Percentiles rank a stretch among this genome's conserved stretches.
Conservation (phyloP, 2,113 vertebrate genomes). For the Cyrtonyx montezumae region DNA sequence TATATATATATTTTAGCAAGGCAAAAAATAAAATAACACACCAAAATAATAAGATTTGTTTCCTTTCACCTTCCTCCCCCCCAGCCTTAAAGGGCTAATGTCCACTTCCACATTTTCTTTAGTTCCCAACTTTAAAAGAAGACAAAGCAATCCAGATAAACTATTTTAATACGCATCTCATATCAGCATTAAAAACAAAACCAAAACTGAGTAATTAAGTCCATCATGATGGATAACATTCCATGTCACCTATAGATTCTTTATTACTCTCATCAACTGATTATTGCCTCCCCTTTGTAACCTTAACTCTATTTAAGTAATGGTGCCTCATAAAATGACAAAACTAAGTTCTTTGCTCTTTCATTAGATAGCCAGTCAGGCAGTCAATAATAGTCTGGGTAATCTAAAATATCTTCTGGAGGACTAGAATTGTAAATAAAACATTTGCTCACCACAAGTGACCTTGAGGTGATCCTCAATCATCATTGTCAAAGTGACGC, state of each 20-base stretch:
- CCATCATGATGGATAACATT: background rate
- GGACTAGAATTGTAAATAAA: background rate
- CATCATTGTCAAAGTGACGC: background rate
- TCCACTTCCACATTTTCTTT: background rate
- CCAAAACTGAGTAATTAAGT: background rate
- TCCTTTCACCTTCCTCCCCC: background rate
- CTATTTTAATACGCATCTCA: background rate
- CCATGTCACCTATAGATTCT: background rate
- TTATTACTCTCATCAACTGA: background rate
- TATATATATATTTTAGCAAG: rapidly evolving
- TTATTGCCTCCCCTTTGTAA: background rate
- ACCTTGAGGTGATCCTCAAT: background rate
- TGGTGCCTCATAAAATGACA: background rate
- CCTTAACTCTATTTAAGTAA: background rate
- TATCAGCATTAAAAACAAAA: background rate
- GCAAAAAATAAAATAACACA: background rate
- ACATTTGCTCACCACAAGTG: background rate
- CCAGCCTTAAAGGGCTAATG: background rate
- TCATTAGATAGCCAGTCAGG: background rate
- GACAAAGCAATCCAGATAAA: background rate
- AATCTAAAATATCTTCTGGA: background rate
- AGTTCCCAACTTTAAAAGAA: background rate
- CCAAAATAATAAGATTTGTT: background rate
- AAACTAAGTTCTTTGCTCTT: background rate
- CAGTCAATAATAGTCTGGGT: background rate